Conservation (phyloP, 2,113 vertebrate species). For the Microtus richardsoni region DNA sequence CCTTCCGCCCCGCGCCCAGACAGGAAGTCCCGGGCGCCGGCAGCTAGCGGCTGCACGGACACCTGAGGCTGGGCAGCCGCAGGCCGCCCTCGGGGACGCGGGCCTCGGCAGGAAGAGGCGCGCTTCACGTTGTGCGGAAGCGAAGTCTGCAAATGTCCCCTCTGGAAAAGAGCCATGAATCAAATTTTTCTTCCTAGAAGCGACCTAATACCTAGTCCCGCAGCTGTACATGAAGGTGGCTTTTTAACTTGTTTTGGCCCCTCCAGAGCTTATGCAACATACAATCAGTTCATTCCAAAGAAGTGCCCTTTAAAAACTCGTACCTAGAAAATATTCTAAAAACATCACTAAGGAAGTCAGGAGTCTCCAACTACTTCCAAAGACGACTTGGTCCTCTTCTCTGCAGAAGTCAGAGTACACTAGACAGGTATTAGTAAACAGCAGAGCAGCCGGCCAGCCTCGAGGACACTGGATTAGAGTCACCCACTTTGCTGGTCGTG, state of each 20-base stretch:
- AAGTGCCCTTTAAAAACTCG: conserved; percentile 36
- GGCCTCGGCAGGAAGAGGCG: conserved; percentile 57
- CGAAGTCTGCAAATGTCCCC: conserved; percentile 47
- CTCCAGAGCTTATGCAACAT: conserved; percentile 32
- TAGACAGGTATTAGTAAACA: conserved; percentile 23
- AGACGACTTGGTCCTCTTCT: background rate
- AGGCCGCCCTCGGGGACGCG: background rate
- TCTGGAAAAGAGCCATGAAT: conserved; percentile 59
- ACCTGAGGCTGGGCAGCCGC: conserved; percentile 73
- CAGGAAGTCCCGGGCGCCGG: conserved; percentile 87
- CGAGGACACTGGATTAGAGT: background rate
- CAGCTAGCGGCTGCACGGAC: conserved; percentile 52
- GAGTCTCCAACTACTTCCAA: conserved; percentile 34
- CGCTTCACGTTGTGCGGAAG: conserved; percentile 70
- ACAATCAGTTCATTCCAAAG: background rate
- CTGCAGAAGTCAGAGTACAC: background rate
- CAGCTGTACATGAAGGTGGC: conserved; percentile 54
- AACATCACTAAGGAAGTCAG: conserved; percentile 54
- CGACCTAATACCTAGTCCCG: background rate
- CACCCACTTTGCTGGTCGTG: background rate
- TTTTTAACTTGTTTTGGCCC: conserved; percentile 50
- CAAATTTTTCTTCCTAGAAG: conserved; percentile 56
- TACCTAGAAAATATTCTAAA: conserved; percentile 16
- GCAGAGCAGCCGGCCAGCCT: background rate
- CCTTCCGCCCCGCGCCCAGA: conserved; percentile 87